phyloP scores from a whole-genome alignment of 2,797 vertebrate species.

The Poecile montanus region DNA sequence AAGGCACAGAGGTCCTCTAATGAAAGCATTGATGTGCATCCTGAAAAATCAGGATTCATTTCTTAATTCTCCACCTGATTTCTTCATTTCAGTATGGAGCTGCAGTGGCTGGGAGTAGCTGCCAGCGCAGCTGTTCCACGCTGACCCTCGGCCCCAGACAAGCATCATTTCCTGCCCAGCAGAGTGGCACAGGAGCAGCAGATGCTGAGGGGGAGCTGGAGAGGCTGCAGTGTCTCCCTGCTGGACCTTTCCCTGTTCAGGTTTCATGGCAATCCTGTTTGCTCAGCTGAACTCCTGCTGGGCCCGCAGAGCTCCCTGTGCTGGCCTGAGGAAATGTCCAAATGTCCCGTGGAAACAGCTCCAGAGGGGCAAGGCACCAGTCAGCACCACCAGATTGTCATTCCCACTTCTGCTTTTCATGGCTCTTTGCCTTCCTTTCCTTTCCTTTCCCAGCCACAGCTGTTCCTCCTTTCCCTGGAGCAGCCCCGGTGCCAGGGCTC shows the following conservation, averaged over 20 bases:
- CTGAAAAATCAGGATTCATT: neutral
- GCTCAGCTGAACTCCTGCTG: neutral
- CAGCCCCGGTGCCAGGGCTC: no score
- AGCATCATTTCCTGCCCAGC: neutral
- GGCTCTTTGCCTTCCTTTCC: neutral
- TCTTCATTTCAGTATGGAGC: neutral
- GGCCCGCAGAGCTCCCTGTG: neutral
- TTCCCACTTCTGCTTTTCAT: neutral
- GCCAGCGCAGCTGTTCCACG: neutral
- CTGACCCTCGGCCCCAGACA: neutral
- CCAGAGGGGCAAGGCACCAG: neutral
- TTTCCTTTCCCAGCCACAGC: neutral
- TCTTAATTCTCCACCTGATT: neutral
- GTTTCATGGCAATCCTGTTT: neutral
- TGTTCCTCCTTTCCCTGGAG: neutral
- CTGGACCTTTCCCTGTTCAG: neutral
- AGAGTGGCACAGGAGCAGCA: neutral
- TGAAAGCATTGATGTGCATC: neutral
- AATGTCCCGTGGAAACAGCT: neutral
- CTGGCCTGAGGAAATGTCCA: neutral
- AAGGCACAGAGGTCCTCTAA: fast-evolving
- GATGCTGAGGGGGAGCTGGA: neutral
- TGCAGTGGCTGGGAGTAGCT: neutral
- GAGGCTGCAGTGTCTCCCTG: neutral
- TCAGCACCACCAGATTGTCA: neutral